Evolutionary conservation across 37 sponge, comb jelly and placozoan species (phyloP), one percentile per base, ranked within the genome.

Genomic region (Diacarnus erythraeanus): DNA sequence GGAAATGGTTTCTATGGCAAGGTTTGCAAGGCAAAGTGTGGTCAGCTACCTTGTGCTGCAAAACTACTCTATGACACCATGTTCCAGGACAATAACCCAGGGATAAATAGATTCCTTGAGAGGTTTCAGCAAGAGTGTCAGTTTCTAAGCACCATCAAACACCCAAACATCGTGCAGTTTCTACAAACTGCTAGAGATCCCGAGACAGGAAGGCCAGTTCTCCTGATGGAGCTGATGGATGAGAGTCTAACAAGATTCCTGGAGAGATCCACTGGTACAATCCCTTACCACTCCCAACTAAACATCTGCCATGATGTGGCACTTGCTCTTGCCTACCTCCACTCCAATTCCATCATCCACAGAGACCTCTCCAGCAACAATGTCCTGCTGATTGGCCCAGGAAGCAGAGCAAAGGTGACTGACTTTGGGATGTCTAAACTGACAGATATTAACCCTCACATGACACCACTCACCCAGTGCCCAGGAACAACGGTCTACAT

Each of bases 401-500:
- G 40, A 20, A 33, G 35, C 30, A 37, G 83, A 64, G 83, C 76
- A 27, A 83, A 83, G 73, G 44, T 83, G 4, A 59, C 83, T 38
- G 83, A 83, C 35, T 75, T 83, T 60, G 76, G 75, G 15, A 12
- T 66, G 35, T 38, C 23, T 69, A 33, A 83, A 75, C 37, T 41
- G 74, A 10, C 9, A 2, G 66, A 65, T 76, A 61, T 35, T 20
- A 31, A 25, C 33, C 73, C 47, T 51, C 15, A 42, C 43, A 31
- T 47, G 51, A 47, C 51, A 6, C 51, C 51, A 47, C 51, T 47
- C 10, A 47, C 51, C 51, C 51, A 47, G 51, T 47, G 51, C 12
- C 51, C 51, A 47, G 51, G 51, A 47, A 47, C 51, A 6, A 21
- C 39, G 27, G 30, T 34, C 23, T 83, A 75, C 83, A 74, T 83